Percentiles rank a stretch among this genome's conserved stretches.
Conservation (phyloP, 1,140 invertebrate species). For the Artemia franciscana region DNA sequence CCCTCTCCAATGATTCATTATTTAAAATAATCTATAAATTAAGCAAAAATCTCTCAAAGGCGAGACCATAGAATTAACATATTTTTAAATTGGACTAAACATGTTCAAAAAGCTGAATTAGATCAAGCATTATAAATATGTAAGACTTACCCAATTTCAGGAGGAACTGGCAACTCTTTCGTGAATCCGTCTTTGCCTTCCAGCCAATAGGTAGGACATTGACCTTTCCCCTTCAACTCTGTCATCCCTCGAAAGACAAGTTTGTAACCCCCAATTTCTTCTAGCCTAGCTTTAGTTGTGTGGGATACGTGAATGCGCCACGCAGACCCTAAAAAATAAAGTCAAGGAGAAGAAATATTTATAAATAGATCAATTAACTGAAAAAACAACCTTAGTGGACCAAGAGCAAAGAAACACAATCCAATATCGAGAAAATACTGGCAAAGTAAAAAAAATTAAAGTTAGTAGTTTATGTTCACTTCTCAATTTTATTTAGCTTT, state of each 20-base stretch:
- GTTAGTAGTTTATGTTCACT: background rate
- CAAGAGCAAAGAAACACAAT: no score
- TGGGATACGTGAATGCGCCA: constrained; percentile 59
- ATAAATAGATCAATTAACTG: background rate
- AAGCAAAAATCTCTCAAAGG: no score
- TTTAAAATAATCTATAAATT: no score
- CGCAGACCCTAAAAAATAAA: constrained; percentile 32
- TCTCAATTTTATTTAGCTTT: background rate
- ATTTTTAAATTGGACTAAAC: no score
- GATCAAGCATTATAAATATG: no score
- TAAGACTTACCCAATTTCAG: constrained; percentile 50
- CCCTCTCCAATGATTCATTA: no score
- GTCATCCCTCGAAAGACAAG: constrained; percentile 54
- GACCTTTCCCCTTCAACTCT: constrained; percentile 69
- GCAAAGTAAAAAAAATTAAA: background rate
- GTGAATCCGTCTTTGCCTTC: constrained; percentile 66
- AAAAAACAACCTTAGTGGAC: background rate
- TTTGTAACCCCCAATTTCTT: constrained; percentile 48
- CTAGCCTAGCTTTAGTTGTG: constrained; percentile 44
- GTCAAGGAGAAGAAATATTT: constrained; percentile 9
- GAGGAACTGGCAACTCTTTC: constrained; percentile 52
- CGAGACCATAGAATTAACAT: no score
- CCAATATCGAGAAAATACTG: no score
- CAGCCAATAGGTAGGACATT: constrained; percentile 73
- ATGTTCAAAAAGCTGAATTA: no score